A percentile compares a stretch with the other conserved stretches of the same genome.
These are phyloP conservation scores for Torymus auratus DNA, from an alignment of 2,888 invertebrate species.

Conservation along the genomic window DNA sequence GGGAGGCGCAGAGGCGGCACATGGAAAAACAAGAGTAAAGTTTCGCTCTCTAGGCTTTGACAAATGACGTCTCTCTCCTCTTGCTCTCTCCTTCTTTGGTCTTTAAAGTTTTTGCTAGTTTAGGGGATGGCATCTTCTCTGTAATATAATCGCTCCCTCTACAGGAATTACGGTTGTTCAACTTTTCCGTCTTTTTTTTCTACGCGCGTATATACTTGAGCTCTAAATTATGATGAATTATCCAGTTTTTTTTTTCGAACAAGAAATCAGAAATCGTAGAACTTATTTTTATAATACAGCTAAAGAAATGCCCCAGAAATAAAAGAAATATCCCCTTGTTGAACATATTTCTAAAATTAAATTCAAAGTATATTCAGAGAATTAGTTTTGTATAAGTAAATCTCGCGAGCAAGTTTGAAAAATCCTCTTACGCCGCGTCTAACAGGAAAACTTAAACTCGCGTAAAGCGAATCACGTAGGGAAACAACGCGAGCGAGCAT, in stretches of 20 bases:
- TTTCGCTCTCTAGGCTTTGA: slow-evolving; percentile 44
- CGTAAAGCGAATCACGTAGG: background rate
- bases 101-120: slow-evolving; percentile 48
- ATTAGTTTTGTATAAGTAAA: too few species aligned
- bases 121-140: slow-evolving; percentile 1
- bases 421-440: too few species aligned
- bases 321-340: too few species aligned
- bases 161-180: slow-evolving; percentile 14
- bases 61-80: slow-evolving; percentile 47
- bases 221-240: too few species aligned
- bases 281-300: too few species aligned
- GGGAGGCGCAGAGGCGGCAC: slow-evolving; percentile 30
- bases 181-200: background rate
- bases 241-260: too few species aligned
- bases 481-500: background rate
- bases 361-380: too few species aligned
- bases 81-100: slow-evolving; percentile 4
- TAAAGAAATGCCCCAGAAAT: too few species aligned
- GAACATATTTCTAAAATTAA: too few species aligned
- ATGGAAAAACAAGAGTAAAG: slow-evolving; percentile 53
- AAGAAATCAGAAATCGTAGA: too few species aligned
- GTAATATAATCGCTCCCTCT: slow-evolving; percentile 27
- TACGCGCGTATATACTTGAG: too few species aligned
- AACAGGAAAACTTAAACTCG: slow-evolving; percentile 22
- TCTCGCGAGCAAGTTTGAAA: too few species aligned